These are phyloP conservation scores for Chesias legatella DNA, from an alignment of 2,888 invertebrate genomes.

Conservation along the genomic window DNA sequence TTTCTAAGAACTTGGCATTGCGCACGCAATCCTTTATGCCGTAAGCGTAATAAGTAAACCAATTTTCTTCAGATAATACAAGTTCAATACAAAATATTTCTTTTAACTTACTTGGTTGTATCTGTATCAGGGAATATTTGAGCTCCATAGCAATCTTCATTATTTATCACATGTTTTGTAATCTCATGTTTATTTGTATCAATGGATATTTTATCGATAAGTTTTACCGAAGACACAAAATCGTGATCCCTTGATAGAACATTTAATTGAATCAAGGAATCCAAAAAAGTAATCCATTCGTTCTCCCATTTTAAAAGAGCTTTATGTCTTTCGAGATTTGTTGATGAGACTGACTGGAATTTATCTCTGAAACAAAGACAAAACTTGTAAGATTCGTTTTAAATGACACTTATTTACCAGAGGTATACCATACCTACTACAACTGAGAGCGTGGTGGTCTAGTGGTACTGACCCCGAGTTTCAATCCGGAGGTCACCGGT, in stretches of 20 bases:
- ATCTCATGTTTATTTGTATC: conserved; percentile 8
- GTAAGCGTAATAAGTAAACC: no score
- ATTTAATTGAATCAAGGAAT: conserved; percentile 39
- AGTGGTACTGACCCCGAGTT: no score
- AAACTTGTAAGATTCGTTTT: not conserved
- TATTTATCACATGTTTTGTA: not conserved
- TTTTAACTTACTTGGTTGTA: conserved; percentile 1
- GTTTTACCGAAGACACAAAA: conserved; percentile 27
- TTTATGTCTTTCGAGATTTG: conserved; percentile 25
- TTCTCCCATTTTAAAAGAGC: conserved; percentile 35
- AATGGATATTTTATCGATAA: conserved; percentile 13
- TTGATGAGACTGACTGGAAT: conserved; percentile 35
- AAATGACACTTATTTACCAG: no score
- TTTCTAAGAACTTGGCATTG: no score
- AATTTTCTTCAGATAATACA: no score
- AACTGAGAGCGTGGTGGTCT: no score
- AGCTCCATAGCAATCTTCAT: conserved; percentile 1
- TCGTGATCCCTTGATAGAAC: conserved; percentile 31
- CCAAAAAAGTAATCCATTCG: conserved; percentile 40
- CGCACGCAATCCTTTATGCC: no score
- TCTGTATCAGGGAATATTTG: conserved; percentile 1
- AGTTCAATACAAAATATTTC: no score
- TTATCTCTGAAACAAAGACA: conserved; percentile 31
- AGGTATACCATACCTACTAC: no score
- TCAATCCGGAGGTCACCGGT: no score